These are phyloP conservation scores for Myopa testacea DNA, from an alignment of 2,888 invertebrate genomes.

Conservation along the genomic window DNA sequence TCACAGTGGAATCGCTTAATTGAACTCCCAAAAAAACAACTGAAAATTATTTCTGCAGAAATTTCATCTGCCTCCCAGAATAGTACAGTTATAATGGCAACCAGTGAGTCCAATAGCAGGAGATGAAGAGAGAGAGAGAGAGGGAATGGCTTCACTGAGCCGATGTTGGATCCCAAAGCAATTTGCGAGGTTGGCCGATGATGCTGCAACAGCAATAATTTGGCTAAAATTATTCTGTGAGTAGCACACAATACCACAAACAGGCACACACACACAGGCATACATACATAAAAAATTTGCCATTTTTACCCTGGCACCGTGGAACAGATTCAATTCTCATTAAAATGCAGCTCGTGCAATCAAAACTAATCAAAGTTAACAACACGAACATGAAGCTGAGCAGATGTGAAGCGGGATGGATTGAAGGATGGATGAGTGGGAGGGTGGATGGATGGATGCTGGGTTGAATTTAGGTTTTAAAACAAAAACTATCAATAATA, in stretches of 20 bases:
- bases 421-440: neutral
- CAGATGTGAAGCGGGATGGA: neutral
- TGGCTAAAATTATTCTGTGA: slow-evolving; percentile 5
- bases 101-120: too few relatives aligned
- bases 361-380: slow-evolving; percentile 20
- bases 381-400: slow-evolving; percentile 43
- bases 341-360: slow-evolving; percentile 24
- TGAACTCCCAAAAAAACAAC: too few relatives aligned
- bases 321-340: slow-evolving; percentile 2
- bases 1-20: too few relatives aligned
- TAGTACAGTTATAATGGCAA: too few relatives aligned
- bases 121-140: too few relatives aligned
- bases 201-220: slow-evolving; percentile 4
- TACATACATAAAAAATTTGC: neutral
- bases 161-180: neutral
- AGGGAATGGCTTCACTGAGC: too few relatives aligned
- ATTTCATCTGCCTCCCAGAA: too few relatives aligned
- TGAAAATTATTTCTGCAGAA: too few relatives aligned
- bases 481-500: too few relatives aligned
- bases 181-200: neutral
- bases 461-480: too few relatives aligned
- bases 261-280: neutral
- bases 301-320: neutral
- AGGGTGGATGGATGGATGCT: neutral
- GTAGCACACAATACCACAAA: too few relatives aligned